A percentile compares a stretch with the other conserved stretches of the same genome.
These are phyloP conservation scores for Nasonia oneida DNA, from an alignment of 2,888 invertebrate species.

Conservation along the genomic window DNA sequence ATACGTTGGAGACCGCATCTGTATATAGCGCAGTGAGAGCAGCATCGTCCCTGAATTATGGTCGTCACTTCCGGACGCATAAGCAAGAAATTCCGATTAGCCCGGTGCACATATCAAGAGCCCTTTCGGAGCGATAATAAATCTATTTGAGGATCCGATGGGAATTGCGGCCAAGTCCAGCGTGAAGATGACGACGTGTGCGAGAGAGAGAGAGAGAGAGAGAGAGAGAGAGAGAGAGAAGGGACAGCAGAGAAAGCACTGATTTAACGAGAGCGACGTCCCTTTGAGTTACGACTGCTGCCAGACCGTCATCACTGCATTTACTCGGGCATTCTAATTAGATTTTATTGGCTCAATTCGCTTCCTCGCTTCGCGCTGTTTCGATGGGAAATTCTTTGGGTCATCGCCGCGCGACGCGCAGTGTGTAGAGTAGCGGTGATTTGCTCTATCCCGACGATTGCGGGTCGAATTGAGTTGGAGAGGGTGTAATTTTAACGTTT, in stretches of 20 bases:
- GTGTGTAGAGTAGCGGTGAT: not conserved
- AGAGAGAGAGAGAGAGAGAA: not conserved
- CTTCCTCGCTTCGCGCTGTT: not conserved
- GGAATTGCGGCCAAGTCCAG: conserved; percentile 24
- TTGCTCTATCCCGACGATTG: not conserved
- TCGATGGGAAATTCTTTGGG: conserved; percentile 7
- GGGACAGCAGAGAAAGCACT: not conserved
- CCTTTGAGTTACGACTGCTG: not conserved
- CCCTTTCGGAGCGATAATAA: conserved; percentile 32
- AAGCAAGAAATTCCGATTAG: conserved; percentile 48
- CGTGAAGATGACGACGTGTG: conserved; percentile 37
- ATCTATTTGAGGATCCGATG: conserved; percentile 34
- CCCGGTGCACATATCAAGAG: not conserved
- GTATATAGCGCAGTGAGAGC: not conserved
- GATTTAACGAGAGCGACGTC: not conserved
- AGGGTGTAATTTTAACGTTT: not conserved
- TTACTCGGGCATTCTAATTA: conserved; percentile 17
- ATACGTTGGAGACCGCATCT: not conserved
- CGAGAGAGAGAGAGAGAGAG: not conserved
- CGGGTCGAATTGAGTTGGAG: not conserved
- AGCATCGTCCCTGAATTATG: conserved; percentile 27
- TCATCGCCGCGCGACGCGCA: not conserved
- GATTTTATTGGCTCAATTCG: conserved; percentile 24
- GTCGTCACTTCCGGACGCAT: conserved; percentile 41
- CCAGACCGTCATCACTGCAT: not conserved